Percentiles rank a stretch among this genome's conserved stretches.
phyloP scores from a whole-genome alignment of 2,797 vertebrate species.

The Calcarius lapponicus region DNA sequence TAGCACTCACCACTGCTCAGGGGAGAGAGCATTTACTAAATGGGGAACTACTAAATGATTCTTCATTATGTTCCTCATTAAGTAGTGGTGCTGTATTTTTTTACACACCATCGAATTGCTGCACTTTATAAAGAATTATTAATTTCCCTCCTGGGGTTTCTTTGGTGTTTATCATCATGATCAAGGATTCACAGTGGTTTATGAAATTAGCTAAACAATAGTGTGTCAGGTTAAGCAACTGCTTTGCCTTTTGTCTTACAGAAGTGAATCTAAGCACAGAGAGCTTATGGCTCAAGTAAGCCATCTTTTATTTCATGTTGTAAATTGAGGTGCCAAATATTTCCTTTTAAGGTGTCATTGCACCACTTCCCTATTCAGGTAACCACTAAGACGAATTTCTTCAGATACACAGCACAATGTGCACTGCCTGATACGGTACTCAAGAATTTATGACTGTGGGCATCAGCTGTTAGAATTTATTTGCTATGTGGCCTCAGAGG shows the following conservation, averaged over 20 bases:
- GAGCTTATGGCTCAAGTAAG: not conserved
- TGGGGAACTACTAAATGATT: not conserved
- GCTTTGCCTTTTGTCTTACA: not conserved
- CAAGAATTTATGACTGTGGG: not conserved
- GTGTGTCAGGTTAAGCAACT: not conserved
- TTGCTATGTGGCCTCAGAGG: not conserved
- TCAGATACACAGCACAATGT: not conserved
- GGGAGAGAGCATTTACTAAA: not conserved
- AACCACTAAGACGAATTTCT: not conserved
- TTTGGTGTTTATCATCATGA: not conserved
- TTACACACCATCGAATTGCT: not conserved
- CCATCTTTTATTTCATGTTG: not conserved
- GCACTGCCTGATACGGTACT: fast-evolving
- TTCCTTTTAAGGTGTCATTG: not conserved
- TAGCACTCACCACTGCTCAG: not conserved
- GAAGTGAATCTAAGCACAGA: not conserved
- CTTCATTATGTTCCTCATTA: conserved; percentile 27
- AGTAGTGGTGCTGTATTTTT: not conserved
- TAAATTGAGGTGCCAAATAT: not conserved
- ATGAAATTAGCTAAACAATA: not conserved
- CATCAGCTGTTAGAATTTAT: not conserved
- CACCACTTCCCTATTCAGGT: not conserved
- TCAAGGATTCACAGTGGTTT: not conserved
- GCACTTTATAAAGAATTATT: not conserved
- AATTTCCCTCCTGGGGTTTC: not conserved